A percentile compares a stretch with the other conserved stretches of the same genome.
These are phyloP conservation scores for Eupeodes latifasciatus DNA, from an alignment of 2,888 invertebrate genomes.

Conservation along the genomic window DNA sequence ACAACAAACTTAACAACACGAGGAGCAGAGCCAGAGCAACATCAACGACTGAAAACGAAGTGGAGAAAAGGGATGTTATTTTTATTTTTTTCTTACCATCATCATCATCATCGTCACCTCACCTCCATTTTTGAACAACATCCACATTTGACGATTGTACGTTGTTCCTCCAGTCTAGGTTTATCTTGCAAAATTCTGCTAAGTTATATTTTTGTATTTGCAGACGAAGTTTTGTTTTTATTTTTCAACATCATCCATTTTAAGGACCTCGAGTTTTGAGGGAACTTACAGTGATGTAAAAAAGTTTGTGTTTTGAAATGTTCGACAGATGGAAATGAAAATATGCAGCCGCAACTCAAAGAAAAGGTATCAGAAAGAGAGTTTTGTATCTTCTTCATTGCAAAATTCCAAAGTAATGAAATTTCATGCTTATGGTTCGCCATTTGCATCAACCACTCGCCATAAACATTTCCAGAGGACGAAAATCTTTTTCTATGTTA, in stretches of 20 bases:
- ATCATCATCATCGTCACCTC: slow-evolving; percentile 22
- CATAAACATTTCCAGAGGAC: too few relatives aligned
- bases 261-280: slow-evolving; percentile 30
- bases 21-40: background rate
- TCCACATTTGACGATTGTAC: background rate
- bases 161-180: background rate
- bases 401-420: too few relatives aligned
- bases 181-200: background rate
- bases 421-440: too few relatives aligned
- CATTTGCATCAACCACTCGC: too few relatives aligned
- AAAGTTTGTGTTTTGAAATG: background rate
- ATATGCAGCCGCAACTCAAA: too few relatives aligned
- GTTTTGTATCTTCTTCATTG: too few relatives aligned
- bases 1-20: background rate
- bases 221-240: slow-evolving; percentile 52
- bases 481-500: too few relatives aligned
- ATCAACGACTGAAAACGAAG: slow-evolving; percentile 14
- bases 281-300: background rate
- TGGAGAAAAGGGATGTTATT: slow-evolving; percentile 6
- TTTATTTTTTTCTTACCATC: slow-evolving; percentile 5
- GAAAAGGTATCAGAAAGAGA: too few relatives aligned
- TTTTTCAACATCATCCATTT: background rate
- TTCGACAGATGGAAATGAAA: too few relatives aligned
- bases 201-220: slow-evolving; percentile 8
- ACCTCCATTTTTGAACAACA: slow-evolving; percentile 25